Conservation (phyloP, 2,113 vertebrate species). For the Ardeotis arabs region DNA sequence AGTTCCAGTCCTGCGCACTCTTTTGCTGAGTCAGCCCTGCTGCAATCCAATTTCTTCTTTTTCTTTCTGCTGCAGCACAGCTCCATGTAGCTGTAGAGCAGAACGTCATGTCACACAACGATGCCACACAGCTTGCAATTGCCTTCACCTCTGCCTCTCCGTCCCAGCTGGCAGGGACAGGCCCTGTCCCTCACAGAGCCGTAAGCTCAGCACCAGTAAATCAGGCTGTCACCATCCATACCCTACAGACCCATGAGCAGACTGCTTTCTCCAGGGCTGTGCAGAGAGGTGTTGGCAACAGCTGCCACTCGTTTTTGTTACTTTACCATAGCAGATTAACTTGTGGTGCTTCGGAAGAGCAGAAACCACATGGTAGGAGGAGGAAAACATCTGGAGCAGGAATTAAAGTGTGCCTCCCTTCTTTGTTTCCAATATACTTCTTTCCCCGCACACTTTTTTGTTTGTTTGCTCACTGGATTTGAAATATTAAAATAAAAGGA, state of each 20-base stretch:
- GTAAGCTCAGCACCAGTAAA: neutral
- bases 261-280: neutral
- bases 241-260: slow-evolving; percentile 1
- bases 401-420: neutral
- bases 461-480: neutral
- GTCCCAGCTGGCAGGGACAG: slow-evolving; percentile 5
- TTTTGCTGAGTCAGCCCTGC: neutral
- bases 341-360: neutral
- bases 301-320: neutral
- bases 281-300: too few species aligned
- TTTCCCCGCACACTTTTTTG: neutral
- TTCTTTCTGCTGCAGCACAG: neutral
- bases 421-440: neutral
- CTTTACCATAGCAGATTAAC: neutral
- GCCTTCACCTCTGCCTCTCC: neutral
- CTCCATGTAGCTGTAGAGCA: neutral
- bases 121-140: neutral
- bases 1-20: neutral
- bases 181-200: neutral
- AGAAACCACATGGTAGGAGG: neutral
- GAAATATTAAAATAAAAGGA: neutral
- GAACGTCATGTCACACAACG: neutral
- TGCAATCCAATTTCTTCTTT: neutral
- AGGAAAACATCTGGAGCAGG: slow-evolving; percentile 30
- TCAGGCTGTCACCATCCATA: neutral